Conservation (phyloP, 2,113 vertebrate genomes). For the Takifugu bimaculatus region DNA sequence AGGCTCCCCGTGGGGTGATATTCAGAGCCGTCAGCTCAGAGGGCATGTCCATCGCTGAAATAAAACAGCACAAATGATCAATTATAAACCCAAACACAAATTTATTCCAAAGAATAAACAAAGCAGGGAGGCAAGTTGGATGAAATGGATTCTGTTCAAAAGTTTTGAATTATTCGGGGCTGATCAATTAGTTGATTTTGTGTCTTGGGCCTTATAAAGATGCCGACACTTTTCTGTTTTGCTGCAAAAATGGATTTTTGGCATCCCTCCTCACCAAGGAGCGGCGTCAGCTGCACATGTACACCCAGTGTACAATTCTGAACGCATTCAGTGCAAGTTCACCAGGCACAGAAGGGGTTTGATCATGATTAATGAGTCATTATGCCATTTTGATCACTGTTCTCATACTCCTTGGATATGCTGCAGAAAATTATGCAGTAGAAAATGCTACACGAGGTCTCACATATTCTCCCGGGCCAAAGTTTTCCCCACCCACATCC, state of each 20-base stretch:
- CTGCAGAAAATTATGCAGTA: constrained; percentile 46
- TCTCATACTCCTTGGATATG: constrained; percentile 33
- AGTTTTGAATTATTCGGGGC: neutral
- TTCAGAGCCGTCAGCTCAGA: constrained; percentile 82
- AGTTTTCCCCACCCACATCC: constrained; percentile 24
- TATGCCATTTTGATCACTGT: constrained; percentile 41
- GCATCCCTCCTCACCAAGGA: too few species aligned
- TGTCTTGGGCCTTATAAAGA: neutral
- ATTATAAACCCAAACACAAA: too few species aligned
- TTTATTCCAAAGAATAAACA: too few species aligned
- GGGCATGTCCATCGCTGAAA: constrained; percentile 90
- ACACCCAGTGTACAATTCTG: too few species aligned
- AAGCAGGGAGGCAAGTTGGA: neutral
- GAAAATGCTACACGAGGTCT: constrained; percentile 34
- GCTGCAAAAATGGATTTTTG: too few species aligned
- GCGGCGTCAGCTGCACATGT: too few species aligned
- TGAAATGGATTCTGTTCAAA: neutral
- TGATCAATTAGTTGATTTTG: neutral
- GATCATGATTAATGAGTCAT: constrained; percentile 41
- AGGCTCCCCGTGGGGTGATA: constrained; percentile 85
- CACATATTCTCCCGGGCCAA: constrained; percentile 26
- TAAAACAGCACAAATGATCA: too few species aligned
- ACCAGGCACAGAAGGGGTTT: constrained; percentile 7
- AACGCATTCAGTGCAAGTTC: neutral
- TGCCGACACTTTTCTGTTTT: too few species aligned